Evolutionary conservation across 2,113 vertebrate species (phyloP), one percentile per base, ranked within the genome.

Genomic region (Cyanistes caeruleus): DNA sequence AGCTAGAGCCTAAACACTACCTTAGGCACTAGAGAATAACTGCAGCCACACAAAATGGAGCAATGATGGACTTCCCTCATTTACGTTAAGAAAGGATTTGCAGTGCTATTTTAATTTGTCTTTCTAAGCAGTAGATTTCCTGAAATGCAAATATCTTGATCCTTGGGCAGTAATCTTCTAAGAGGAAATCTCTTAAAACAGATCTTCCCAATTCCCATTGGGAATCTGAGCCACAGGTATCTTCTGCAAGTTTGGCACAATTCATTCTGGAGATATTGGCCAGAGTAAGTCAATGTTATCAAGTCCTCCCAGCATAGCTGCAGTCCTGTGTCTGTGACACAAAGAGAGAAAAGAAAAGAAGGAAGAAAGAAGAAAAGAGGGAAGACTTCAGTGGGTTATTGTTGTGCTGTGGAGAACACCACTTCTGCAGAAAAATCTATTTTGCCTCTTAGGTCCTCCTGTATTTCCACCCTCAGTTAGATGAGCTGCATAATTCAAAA

Each of bases 401-500:
- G 9, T 14, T 84, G 13, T 44, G 25, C 63, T 75, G 8, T 13
- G 16, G 24, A 79, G 53, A 92, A 11, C 11, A 48, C 10, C 22
- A 53, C 9, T 73, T 84, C 30, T 56, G 12, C 21, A 81, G 30
- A 80, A 93, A 90, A 86, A 49, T 12, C 8, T 70, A 59, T 69
- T 13, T 59, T 92, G 30, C 35, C 55, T 90, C 33, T 64, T 67
- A 63, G 24, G 28, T 59, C 35, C 33, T 89, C 7, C 2, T 67
- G 44, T 55, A 70, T 77, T 95, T 85, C 84, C 94, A 39, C 41
- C 19, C 31, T 69, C 62, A 73, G 74, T 79, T 76, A 87, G 44
- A 90, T 75, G 56, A 93, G 49, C 41, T 87, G 39, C 41, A 72
- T 90, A 88, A 93, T 87, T 96, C 55, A 96, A 87, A 96, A 90